These are phyloP conservation scores for Cephalopterus ornatus DNA, from an alignment of 2,113 vertebrate genomes.

Conservation along the genomic window DNA sequence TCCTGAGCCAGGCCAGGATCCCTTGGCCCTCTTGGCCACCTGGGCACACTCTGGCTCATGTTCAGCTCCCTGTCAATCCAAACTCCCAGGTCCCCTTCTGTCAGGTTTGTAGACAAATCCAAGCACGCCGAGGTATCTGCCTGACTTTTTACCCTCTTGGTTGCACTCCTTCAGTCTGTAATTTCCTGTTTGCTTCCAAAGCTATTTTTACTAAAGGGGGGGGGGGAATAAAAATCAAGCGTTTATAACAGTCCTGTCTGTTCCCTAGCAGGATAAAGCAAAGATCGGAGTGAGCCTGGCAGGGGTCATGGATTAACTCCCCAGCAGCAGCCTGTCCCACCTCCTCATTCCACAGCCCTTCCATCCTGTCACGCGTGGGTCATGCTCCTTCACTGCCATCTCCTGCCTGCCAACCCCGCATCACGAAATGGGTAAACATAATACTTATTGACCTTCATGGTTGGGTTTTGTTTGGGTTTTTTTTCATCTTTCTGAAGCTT, in stretches of 20 bases:
- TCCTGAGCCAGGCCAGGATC: too few species aligned
- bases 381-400: rapidly evolving
- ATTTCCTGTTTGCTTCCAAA: constrained; percentile 23
- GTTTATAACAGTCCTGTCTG: not conserved
- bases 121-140: not conserved
- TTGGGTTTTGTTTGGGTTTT: not conserved
- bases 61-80: too few species aligned
- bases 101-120: not conserved
- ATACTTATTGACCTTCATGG: not conserved
- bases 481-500: not conserved
- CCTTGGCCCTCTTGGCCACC: too few species aligned
- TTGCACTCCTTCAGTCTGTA: not conserved
- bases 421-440: not conserved
- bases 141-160: not conserved
- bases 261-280: not conserved
- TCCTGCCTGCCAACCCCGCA: not conserved
- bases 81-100: too few species aligned
- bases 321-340: not conserved
- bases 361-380: not conserved
- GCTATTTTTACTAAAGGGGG: not conserved
- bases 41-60: too few species aligned
- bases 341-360: not conserved
- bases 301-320: not conserved
- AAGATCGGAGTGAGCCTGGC: not conserved
- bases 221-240: not conserved